Percentiles rank a stretch among this genome's conserved stretches.
phyloP scores from a whole-genome alignment of 2,797 vertebrate genomes.

The Acrossocheilus fasciatus region DNA sequence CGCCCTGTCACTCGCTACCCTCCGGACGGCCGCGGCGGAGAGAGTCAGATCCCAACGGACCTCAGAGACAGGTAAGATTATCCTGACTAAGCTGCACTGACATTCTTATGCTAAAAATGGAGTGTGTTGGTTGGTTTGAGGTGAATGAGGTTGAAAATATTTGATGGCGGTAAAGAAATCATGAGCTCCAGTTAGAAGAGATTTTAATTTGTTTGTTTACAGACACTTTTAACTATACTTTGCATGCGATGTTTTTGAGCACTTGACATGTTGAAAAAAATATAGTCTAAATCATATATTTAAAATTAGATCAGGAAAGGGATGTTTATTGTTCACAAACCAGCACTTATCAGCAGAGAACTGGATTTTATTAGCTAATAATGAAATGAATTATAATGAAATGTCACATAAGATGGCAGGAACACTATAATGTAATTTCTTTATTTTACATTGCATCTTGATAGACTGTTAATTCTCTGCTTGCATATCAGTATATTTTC shows the following conservation, averaged over 20 bases:
- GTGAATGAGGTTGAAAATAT: slow-evolving; percentile 2
- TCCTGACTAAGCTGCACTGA: slow-evolving; percentile 2
- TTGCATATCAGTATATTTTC: not conserved
- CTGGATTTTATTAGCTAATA: not conserved
- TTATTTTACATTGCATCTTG: not conserved
- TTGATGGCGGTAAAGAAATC: slow-evolving; percentile 13
- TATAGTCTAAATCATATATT: not conserved
- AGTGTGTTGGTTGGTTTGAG: not conserved
- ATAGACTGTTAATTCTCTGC: not conserved
- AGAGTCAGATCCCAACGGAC: slow-evolving; percentile 91
- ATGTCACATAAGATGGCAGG: not conserved
- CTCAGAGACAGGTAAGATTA: slow-evolving; percentile 95
- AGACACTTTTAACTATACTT: slow-evolving; percentile 8
- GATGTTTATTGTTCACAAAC: slow-evolving; percentile 12
- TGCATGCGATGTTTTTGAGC: slow-evolving; percentile 1
- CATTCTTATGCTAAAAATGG: not conserved
- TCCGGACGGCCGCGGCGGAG: slow-evolving; percentile 86
- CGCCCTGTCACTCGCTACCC: slow-evolving; percentile 90
- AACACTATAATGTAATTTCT: not conserved
- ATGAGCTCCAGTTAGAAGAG: not conserved
- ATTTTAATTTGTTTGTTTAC: not conserved
- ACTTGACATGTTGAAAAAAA: not conserved
- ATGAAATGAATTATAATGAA: not conserved
- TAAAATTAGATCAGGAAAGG: not conserved
- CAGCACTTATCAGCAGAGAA: not conserved